A percentile compares a stretch with the other conserved stretches of the same genome.
phyloP scores from a whole-genome alignment of 2,888 invertebrate species.

The Pollenia labialis region DNA sequence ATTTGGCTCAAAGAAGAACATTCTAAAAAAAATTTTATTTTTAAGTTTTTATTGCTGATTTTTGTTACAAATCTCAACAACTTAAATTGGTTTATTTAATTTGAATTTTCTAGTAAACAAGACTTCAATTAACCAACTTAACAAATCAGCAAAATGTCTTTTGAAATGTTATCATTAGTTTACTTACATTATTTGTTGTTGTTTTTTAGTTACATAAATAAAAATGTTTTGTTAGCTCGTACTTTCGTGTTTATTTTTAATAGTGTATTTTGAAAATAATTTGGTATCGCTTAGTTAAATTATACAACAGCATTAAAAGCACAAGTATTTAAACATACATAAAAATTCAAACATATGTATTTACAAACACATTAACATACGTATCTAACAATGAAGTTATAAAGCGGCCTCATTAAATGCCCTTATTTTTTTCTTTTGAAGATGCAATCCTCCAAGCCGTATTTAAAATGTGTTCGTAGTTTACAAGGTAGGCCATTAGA shows the following conservation, averaged over 20 bases:
- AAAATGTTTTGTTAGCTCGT: conserved; percentile 1
- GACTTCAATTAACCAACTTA: conserved; percentile 32
- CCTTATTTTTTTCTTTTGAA: too few relatives aligned
- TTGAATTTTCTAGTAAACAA: conserved; percentile 27
- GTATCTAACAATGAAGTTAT: too few relatives aligned
- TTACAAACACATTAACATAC: background rate
- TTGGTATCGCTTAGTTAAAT: conserved; percentile 31
- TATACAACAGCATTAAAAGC: conserved; percentile 25
- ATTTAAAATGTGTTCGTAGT: too few relatives aligned
- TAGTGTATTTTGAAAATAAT: conserved; percentile 39
- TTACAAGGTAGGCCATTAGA: too few relatives aligned
- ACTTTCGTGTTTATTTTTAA: conserved; percentile 16
- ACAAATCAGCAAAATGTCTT: conserved; percentile 32
- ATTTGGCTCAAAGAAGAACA: too few relatives aligned
- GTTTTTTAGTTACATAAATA: background rate
- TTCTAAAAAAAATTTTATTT: too few relatives aligned
- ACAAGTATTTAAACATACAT: background rate
- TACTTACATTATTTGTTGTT: background rate
- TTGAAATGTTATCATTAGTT: too few relatives aligned
- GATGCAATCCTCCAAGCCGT: too few relatives aligned
- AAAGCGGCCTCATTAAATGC: accelerated
- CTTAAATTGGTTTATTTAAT: conserved; percentile 12
- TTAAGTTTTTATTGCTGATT: too few relatives aligned
- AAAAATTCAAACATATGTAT: background rate
- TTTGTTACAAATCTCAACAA: too few relatives aligned